phyloP scores from a whole-genome alignment of 2,888 invertebrate genomes.

The Patella depressa region DNA sequence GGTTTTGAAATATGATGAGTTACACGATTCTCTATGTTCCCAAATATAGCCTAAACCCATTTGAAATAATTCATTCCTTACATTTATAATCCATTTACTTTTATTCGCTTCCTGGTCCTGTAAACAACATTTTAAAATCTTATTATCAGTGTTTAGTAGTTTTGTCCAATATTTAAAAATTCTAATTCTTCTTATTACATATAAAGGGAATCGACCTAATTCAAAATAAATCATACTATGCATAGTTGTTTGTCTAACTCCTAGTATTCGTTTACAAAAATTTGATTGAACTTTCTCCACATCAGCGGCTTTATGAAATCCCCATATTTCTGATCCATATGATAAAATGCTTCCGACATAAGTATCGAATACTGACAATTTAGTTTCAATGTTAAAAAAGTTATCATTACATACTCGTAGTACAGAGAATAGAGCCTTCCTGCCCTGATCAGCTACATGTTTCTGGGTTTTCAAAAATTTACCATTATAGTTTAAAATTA shows the following conservation, averaged over 20 bases:
- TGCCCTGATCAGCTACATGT: constrained; percentile 19
- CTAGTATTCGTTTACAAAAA: no score
- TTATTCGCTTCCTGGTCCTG: no score
- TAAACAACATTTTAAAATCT: no score
- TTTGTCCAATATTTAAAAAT: constrained; percentile 16
- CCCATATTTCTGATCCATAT: constrained; percentile 23
- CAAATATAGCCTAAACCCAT: no score
- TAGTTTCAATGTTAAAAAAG: constrained; percentile 13
- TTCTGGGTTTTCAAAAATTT: constrained; percentile 26
- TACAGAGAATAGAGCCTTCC: constrained; percentile 13
- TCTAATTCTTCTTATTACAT: background rate
- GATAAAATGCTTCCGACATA: constrained; percentile 11
- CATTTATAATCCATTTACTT: no score
- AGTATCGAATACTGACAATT: constrained; percentile 19
- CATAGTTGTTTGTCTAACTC: constrained; percentile 10
- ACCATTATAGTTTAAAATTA: constrained; percentile 23
- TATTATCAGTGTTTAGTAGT: constrained; percentile 1
- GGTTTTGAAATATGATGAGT: no score
- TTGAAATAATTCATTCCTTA: no score
- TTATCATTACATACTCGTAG: background rate
- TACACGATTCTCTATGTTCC: no score
- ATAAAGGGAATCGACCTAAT: constrained; percentile 4
- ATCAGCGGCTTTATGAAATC: constrained; percentile 24
- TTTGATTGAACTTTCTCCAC: no score
- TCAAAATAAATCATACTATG: background rate